A percentile compares a stretch with the other conserved stretches of the same genome.
Evolutionary conservation across 2,888 invertebrate genomes (phyloP).

Genomic region (Caenorhabditis wallacei): DNA sequence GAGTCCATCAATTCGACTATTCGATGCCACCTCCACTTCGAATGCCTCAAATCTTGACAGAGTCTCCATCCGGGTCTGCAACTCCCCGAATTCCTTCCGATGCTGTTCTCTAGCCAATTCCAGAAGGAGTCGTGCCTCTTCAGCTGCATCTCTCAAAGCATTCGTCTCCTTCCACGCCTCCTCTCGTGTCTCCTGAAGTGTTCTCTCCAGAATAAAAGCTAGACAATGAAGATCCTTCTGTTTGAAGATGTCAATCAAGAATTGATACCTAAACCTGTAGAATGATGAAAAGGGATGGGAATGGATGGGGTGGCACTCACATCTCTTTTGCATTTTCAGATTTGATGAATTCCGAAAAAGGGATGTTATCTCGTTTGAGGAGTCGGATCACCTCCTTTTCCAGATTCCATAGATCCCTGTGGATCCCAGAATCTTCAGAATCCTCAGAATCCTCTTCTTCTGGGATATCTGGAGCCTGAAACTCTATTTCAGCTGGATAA

Average conservation of each 20-base stretch:
- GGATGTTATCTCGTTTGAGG: conserved; percentile 7
- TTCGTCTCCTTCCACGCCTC: conserved; percentile 24
- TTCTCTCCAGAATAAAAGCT: conserved; percentile 28
- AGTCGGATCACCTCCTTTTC: conserved; percentile 30
- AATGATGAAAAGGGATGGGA: no score
- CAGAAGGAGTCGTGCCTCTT: conserved; percentile 13
- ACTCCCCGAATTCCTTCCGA: conserved; percentile 22
- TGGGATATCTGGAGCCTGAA: not conserved
- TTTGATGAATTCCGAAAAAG: conserved; percentile 26
- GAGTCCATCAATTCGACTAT: conserved; percentile 16
- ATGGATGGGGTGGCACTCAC: no score
- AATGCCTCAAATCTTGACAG: conserved; percentile 33
- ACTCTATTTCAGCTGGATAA: not conserved
- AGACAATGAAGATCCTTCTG: conserved; percentile 14
- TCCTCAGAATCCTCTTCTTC: conserved; percentile 11
- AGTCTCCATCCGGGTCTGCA: conserved; percentile 15
- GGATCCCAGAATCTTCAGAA: not conserved
- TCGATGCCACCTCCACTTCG: conserved; percentile 15
- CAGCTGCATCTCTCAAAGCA: conserved; percentile 17
- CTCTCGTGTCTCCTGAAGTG: conserved; percentile 19
- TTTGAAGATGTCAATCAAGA: conserved; percentile 40
- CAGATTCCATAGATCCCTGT: conserved; percentile 34
- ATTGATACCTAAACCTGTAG: conserved; percentile 39
- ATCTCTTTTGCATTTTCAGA: conserved; percentile 27
- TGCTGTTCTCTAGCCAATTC: conserved; percentile 9